Conservation (phyloP, 2,113 vertebrate genomes). For the Vidua chalybeata region DNA sequence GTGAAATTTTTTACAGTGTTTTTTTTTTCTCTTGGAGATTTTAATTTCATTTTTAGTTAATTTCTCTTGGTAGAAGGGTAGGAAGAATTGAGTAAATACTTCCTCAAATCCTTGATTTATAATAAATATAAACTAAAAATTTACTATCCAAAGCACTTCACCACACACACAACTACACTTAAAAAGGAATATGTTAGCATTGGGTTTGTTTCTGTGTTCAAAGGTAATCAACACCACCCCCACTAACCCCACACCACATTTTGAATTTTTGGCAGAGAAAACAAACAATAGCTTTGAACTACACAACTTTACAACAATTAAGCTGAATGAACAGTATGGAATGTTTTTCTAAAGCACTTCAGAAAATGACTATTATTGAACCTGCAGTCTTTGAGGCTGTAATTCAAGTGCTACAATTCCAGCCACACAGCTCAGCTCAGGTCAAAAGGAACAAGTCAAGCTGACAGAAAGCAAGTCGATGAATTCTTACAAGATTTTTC, state of each 20-base stretch:
- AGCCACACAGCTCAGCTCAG: neutral
- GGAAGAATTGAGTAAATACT: neutral
- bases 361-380: constrained; percentile 27
- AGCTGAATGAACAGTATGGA: neutral
- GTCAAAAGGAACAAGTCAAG: constrained; percentile 45
- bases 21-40: neutral
- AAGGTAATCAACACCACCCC: neutral
- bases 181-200: neutral
- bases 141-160: neutral
- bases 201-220: neutral
- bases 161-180: neutral
- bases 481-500: constrained; percentile 30
- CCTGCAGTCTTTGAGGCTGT: neutral
- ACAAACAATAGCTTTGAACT: neutral
- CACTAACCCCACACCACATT: neutral
- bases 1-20: neutral
- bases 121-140: neutral
- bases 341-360: constrained; percentile 1
- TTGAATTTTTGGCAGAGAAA: neutral
- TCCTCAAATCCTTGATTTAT: neutral
- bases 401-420: constrained; percentile 1
- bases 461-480: neutral
- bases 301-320: neutral
- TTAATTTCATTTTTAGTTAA: neutral
- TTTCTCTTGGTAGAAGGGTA: neutral